A percentile compares a stretch with the other conserved stretches of the same genome.
phyloP scores from a whole-genome alignment of 2,888 invertebrate species.

The Pseudococcus jackbeardsleyi region DNA sequence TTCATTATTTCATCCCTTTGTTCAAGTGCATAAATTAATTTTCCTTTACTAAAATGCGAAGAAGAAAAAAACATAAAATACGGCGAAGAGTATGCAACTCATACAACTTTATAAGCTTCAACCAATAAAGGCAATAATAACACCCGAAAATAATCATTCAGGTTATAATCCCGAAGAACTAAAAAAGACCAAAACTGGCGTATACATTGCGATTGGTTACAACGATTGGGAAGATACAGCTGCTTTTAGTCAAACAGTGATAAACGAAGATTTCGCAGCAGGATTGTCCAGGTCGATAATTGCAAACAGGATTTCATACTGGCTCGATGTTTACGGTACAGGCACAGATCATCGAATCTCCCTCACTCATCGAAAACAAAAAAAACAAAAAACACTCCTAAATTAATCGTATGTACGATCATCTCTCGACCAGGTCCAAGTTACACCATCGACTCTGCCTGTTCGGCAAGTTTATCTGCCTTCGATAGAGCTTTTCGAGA shows the following conservation, averaged over 20 bases:
- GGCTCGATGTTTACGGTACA: constrained; percentile 3
- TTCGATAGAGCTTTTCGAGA: constrained; percentile 11
- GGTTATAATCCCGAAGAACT: neutral
- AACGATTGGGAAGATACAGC: neutral
- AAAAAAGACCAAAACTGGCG: neutral
- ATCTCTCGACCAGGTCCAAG: neutral
- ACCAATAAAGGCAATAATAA: too few species aligned
- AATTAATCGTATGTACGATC: too few species aligned
- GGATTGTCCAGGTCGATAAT: neutral
- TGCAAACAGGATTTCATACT: neutral
- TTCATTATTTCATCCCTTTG: too few species aligned
- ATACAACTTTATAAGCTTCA: too few species aligned
- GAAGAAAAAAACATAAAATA: too few species aligned
- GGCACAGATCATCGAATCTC: neutral
- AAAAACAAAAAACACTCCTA: too few species aligned
- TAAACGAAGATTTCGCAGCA: neutral
- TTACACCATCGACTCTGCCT: neutral
- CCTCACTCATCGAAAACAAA: too few species aligned
- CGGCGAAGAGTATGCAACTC: too few species aligned
- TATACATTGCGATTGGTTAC: neutral
- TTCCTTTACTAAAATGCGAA: too few species aligned
- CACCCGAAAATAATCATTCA: neutral
- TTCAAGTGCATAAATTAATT: too few species aligned
- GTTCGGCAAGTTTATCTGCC: neutral
- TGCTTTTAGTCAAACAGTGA: neutral